Evolutionary conservation across 1,140 invertebrate species (phyloP).

Genomic region (Centruroides vittatus): DNA sequence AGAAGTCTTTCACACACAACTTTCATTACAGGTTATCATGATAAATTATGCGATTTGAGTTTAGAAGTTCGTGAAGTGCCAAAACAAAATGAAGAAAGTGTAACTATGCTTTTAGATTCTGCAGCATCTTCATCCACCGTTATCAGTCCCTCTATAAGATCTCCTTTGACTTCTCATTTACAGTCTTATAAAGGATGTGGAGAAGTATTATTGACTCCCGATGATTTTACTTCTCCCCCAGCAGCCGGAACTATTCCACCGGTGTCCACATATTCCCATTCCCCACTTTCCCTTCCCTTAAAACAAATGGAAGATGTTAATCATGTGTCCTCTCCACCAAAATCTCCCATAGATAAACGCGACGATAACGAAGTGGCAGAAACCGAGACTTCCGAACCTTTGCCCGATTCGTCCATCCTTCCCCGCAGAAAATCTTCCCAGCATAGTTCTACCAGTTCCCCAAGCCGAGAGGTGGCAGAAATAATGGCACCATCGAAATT

Average conservation of each 20-base stretch:
- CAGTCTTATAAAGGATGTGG: slow-evolving; percentile 2
- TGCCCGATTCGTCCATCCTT: not conserved
- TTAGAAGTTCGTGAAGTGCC: slow-evolving; percentile 9
- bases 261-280: not conserved
- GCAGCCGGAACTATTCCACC: not conserved
- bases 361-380: not conserved
- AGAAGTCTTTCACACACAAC: not conserved
- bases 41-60: slow-evolving; percentile 28
- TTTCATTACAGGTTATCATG: slow-evolving; percentile 20
- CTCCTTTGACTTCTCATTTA: slow-evolving; percentile 1
- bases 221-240: slow-evolving; percentile 58
- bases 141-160: not conserved
- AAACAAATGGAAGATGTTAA: slow-evolving; percentile 51
- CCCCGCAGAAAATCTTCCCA: slow-evolving; percentile 12
- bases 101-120: not conserved
- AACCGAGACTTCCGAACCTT: not conserved
- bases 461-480: slow-evolving; percentile 69
- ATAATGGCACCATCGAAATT: slow-evolving; percentile 41
- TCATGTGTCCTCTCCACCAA: not conserved
- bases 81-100: not conserved
- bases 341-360: not conserved
- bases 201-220: slow-evolving; percentile 58
- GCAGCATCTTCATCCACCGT: not conserved
- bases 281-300: slow-evolving; percentile 4
- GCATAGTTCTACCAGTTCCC: slow-evolving; percentile 30